Conservation (phyloP, 2,888 invertebrate genomes). For the Lumbricus terrestris region DNA sequence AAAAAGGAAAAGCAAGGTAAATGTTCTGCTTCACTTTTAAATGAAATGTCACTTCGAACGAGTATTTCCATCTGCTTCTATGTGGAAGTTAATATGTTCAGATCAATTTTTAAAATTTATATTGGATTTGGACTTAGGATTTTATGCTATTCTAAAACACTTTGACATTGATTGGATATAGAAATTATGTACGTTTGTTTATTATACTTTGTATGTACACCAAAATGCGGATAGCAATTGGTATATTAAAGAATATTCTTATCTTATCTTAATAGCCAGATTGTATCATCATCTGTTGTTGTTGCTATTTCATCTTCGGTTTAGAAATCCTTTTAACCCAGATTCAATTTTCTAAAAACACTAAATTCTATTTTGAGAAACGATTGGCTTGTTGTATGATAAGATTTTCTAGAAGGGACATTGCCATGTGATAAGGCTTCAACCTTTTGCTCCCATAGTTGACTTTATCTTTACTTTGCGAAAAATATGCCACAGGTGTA, state of each 20-base stretch:
- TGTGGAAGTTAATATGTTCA: neutral
- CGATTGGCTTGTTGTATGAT: too few relatives aligned
- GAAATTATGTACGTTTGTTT: too few relatives aligned
- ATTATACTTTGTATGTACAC: too few relatives aligned
- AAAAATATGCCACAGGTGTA: neutral
- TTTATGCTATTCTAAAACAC: too few relatives aligned
- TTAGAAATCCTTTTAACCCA: neutral
- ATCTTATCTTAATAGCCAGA: too few relatives aligned
- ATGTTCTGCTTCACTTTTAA: neutral
- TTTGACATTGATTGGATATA: too few relatives aligned
- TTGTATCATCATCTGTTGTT: neutral
- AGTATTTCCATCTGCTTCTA: neutral
- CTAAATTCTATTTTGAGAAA: neutral
- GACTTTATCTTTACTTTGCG: neutral
- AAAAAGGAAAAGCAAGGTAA: constrained; percentile 66
- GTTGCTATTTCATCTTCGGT: neutral
- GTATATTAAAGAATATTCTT: too few relatives aligned
- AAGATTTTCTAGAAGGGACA: too few relatives aligned
- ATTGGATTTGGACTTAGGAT: too few relatives aligned
- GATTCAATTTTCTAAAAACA: neutral
- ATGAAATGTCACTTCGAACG: neutral
- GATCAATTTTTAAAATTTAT: too few relatives aligned
- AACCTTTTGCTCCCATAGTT: neutral
- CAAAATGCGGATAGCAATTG: too few relatives aligned
- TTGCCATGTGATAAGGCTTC: neutral